Percentiles rank a stretch among this genome's conserved stretches.
These are phyloP conservation scores for Macrotrachela quadricornifera DNA, from an alignment of 1,140 invertebrate species.

Conservation along the genomic window DNA sequence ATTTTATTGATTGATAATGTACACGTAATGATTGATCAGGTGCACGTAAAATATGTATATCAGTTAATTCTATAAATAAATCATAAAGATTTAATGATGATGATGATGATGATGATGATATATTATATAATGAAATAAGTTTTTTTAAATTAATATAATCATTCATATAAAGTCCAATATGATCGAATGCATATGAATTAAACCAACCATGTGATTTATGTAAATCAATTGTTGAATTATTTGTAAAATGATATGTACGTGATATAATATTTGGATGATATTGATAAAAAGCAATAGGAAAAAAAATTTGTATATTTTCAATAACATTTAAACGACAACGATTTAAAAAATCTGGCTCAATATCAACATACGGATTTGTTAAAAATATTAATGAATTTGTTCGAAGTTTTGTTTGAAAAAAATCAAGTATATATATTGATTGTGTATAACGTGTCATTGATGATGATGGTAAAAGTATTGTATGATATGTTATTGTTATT, in stretches of 20 bases:
- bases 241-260: constrained; percentile 26
- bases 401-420: constrained; percentile 21
- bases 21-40: constrained; percentile 46
- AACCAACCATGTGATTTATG: constrained; percentile 58
- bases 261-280: constrained; percentile 26
- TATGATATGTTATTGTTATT: too few relatives aligned
- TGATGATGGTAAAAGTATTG: too few relatives aligned
- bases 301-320: constrained; percentile 31
- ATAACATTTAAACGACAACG: constrained; percentile 27
- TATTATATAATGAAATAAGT: constrained; percentile 1
- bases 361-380: constrained; percentile 32
- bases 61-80: constrained; percentile 40
- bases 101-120: constrained; percentile 11
- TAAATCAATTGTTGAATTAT: constrained; percentile 39
- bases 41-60: constrained; percentile 45
- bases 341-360: constrained; percentile 58
- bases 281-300: constrained; percentile 27
- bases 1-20: constrained; percentile 27
- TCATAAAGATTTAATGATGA: constrained; percentile 34
- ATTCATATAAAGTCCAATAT: constrained; percentile 54
- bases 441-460: too few relatives aligned
- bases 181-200: constrained; percentile 45
- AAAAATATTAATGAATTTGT: constrained; percentile 18
- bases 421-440: too few relatives aligned
- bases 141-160: constrained; percentile 46